Base-by-base conservation (phyloP, 2,113 vertebrate species). In the Pyrgilauda ruficollis region DNA sequence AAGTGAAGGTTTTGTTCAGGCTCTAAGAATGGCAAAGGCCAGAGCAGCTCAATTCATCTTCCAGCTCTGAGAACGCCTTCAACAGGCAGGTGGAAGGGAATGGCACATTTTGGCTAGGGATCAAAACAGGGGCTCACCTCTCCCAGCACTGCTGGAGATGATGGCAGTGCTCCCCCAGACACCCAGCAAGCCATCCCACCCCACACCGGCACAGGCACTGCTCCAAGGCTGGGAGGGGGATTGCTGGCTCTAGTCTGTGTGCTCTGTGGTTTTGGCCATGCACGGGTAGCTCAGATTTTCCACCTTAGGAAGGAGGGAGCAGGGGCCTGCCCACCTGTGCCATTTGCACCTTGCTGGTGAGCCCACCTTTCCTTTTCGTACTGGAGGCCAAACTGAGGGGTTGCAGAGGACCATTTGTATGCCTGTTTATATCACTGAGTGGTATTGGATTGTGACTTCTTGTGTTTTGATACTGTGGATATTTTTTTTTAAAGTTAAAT, bases 391-490 rank as follows among this genome's bases (percentile, higher is more conserved):
- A 50, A 18, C 24, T 13, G 9, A 49, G 33, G 39, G n/a, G 37
- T 79, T 61, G 39, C n/a, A 39, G 47, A 67, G 58, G 67, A 63
- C 68, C 53, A n/a, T 80, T 89, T 70, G 70, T 92, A 68, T 8
- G 33, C 47, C 30, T 75, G 9, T 92, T 74, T 56, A 30, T 64
- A n/a, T 37, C 31, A 13, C 35, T 0, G 0, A 44, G 73, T 37
- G 37, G 37, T 82, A 23, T 27, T 79, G 87, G 66, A 83, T 64
- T 76, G 96, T 94, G 95, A 89, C 58, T 90, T 89, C 90, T 76
- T 70, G 75, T 93, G 93, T 96, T 97, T 96, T 83, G 86, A 93
- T 87, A 63, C 74, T 44, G 53, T 93, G 73, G 63, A 93, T 47
- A 61, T 81, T 66, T 81, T 90, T 93, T 89, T 89, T 95, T 33